Base-by-base conservation (phyloP, 2,888 invertebrate species). In the Caenorhabditis afra region DNA sequence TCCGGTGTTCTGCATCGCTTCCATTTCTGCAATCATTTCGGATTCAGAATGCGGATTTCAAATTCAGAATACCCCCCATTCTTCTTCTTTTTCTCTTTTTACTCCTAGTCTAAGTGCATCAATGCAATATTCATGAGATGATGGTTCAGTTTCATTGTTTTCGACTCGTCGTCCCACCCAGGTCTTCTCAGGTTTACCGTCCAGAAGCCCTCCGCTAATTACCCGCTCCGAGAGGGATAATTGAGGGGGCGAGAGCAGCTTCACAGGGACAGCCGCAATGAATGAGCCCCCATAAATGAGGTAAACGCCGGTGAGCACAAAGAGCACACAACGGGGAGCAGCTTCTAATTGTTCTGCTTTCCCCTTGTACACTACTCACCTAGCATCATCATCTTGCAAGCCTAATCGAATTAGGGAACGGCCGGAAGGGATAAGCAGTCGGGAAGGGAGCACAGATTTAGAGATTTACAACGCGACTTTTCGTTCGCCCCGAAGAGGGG, bases 1-100 rank as follows among this genome's bases (percentile, higher is more conserved):
- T 11, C 14, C 50, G 4, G 52, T 22, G 1, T 20, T 12, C 18
- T 62, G 70, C 18, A 71, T 71, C 47, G 55, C 62, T 35, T 71
- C 71, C 71, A 71, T 71, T 44, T 71, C 71, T 71, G 71, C 12
- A 71, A 71, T 29, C 29, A 29, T 45, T 23, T 16, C 11, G 29
- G 10, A n/a, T 47, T 8, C n/a, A 16, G 10, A 29, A 11, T 53
- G 29, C 53, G n/a, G n/a, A 18, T n/a, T n/a, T n/a, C n/a, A n/a
- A n/a, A n/a, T n/a, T n/a, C n/a, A 35, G n/a, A 14, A n/a, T n/a
- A n/a, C n/a, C n/a, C 16, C 35, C 3, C 37, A 55, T 55, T 55
- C n/a, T 55, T 37, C 14, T 23, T 16, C 35, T 18, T 16, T 39
- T 18, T 57, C 39, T 47, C 11, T n/a, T 47, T 12, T 45, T 18